Percentiles rank a stretch among this genome's conserved stretches.
These are phyloP conservation scores for Trypoxylus dichotomus DNA, from an alignment of 1,140 invertebrate species.

Conservation along the genomic window DNA sequence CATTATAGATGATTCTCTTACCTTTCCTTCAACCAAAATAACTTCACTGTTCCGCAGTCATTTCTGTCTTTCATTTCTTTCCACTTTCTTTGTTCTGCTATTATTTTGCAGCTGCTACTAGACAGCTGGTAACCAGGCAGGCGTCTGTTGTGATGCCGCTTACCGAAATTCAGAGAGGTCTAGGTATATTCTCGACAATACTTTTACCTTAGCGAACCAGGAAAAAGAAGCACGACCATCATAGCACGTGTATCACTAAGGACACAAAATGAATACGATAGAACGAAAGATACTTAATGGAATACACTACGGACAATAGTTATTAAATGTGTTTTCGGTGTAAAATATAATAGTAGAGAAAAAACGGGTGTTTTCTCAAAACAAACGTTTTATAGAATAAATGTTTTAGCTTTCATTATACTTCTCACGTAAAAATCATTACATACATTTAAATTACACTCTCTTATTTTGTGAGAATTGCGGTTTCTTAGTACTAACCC, in stretches of 20 bases:
- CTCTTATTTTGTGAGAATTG: background rate
- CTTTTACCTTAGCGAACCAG: background rate
- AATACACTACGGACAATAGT: background rate
- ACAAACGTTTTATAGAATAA: background rate
- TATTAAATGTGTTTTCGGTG: background rate
- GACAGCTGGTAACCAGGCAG: background rate
- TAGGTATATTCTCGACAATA: background rate
- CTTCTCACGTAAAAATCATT: background rate
- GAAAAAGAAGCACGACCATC: background rate
- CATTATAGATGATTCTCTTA: background rate
- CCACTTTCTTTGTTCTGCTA: conserved; percentile 2
- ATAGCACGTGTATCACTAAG: background rate
- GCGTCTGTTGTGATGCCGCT: background rate
- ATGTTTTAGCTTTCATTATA: background rate
- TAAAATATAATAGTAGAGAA: background rate
- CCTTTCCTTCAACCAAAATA: background rate
- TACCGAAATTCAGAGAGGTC: background rate
- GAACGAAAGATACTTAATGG: background rate
- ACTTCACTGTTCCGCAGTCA: background rate
- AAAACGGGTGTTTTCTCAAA: background rate
- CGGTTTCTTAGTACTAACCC: background rate
- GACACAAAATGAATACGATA: background rate
- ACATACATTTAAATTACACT: background rate
- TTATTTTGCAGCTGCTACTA: background rate
- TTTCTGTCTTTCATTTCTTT: background rate